A percentile compares a stretch with the other conserved stretches of the same genome.
Evolutionary conservation across 1,140 invertebrate species (phyloP).

Genomic region (Odontomachus brunneus): DNA sequence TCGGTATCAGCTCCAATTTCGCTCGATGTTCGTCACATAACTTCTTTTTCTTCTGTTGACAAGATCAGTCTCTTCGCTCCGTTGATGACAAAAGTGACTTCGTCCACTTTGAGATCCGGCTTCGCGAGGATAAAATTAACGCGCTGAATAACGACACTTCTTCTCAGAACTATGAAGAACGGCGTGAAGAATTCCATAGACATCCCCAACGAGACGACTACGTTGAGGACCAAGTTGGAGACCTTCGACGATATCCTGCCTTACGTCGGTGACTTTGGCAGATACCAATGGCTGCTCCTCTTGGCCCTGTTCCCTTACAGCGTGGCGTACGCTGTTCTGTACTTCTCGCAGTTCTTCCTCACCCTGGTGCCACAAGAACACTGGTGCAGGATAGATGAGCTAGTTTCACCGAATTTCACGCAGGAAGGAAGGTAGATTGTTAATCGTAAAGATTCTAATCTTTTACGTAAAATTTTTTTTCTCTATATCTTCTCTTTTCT

Average conservation of each 20-base stretch:
- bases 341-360: conserved; percentile 84
- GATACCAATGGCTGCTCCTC: conserved; percentile 86
- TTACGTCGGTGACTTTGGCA: conserved; percentile 86
- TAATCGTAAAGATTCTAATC: too few relatives aligned
- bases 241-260: conserved; percentile 85
- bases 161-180: conserved; percentile 55
- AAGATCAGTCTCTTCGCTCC: too few relatives aligned
- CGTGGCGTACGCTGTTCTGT: conserved; percentile 80
- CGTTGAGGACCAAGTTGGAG: conserved; percentile 77
- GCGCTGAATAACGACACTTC: too few relatives aligned
- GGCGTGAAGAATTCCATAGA: conserved; percentile 28
- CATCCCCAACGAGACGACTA: conserved; percentile 72
- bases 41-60: too few relatives aligned
- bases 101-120: too few relatives aligned
- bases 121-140: too few relatives aligned
- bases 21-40: too few relatives aligned
- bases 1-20: too few relatives aligned
- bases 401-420: conserved; percentile 72
- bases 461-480: too few relatives aligned
- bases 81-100: too few relatives aligned
- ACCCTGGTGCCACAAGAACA: conserved; percentile 83
- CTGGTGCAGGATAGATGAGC: conserved; percentile 82
- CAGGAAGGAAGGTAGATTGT: conserved; percentile 76
- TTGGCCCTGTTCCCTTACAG: conserved; percentile 81
- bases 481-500: too few relatives aligned